These are phyloP conservation scores for Lithobius niger DNA, from an alignment of 1,140 invertebrate species.

Conservation along the genomic window DNA sequence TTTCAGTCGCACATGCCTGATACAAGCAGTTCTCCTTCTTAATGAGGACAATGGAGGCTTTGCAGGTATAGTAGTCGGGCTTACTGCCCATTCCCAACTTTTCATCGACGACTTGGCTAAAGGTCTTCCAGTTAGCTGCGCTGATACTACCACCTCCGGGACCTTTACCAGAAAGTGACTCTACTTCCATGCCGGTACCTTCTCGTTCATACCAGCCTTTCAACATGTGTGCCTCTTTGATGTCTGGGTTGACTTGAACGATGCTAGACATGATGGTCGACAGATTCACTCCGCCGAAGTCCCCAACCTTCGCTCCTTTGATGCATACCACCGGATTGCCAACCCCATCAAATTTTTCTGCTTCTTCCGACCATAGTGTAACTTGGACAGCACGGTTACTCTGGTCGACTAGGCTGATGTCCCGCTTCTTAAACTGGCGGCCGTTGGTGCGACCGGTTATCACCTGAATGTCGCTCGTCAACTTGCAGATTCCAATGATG, in stretches of 20 bases:
- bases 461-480: constrained; percentile 49
- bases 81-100: constrained; percentile 52
- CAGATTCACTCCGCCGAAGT: constrained; percentile 56
- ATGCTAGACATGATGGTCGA: constrained; percentile 16
- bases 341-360: constrained; percentile 65
- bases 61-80: constrained; percentile 59
- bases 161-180: constrained; percentile 43
- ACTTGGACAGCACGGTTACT: constrained; percentile 55
- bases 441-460: constrained; percentile 57
- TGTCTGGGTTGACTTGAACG: constrained; percentile 72
- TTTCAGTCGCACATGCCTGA: constrained; percentile 53
- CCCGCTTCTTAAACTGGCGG: constrained; percentile 76
- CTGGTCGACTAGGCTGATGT: constrained; percentile 74
- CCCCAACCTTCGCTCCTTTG: constrained; percentile 59
- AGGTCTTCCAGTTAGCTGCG: constrained; percentile 42
- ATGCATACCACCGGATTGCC: constrained; percentile 65
- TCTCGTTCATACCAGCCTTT: constrained; percentile 80
- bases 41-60: constrained; percentile 52
- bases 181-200: constrained; percentile 44
- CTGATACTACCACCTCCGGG: constrained; percentile 20
- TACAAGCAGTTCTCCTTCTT: constrained; percentile 70
- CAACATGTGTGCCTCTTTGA: constrained; percentile 68
- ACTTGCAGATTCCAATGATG: constrained; percentile 79
- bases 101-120: constrained; percentile 52
- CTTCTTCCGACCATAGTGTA: constrained; percentile 40